These are phyloP conservation scores for Leptura quadrifasciata DNA, from an alignment of 2,888 invertebrate species.

Conservation along the genomic window DNA sequence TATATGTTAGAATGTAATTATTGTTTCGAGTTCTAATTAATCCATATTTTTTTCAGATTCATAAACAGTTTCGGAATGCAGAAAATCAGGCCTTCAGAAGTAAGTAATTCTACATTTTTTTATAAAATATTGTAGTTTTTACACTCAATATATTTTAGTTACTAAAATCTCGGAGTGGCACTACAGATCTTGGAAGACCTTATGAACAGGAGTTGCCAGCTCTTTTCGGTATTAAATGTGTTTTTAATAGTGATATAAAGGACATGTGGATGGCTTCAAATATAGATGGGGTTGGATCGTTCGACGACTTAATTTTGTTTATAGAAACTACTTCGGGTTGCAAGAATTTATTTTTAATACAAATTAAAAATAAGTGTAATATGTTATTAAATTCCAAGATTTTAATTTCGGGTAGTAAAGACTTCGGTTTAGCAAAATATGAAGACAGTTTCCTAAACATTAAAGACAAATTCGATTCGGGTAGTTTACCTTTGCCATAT, in stretches of 20 bases:
- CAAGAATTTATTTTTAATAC: not conserved
- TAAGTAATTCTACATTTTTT: too few relatives aligned
- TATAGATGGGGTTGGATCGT: not conserved
- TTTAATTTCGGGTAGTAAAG: not conserved
- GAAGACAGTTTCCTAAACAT: not conserved
- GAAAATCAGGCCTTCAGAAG: too few relatives aligned
- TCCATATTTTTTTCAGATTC: too few relatives aligned
- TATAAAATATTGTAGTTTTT: too few relatives aligned
- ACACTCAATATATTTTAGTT: not conserved
- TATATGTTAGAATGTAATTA: too few relatives aligned
- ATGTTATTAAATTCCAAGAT: not conserved
- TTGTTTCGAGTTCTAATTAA: too few relatives aligned
- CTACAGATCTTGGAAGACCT: not conserved
- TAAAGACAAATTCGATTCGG: not conserved
- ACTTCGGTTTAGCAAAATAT: not conserved
- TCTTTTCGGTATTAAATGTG: not conserved
- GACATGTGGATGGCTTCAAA: slow-evolving; percentile 9
- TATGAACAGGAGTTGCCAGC: slow-evolving; percentile 5
- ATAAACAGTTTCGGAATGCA: too few relatives aligned
- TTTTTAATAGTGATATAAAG: not conserved
- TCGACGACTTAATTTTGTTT: slow-evolving; percentile 6
- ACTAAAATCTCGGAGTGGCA: not conserved
- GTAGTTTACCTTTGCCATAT: not conserved
- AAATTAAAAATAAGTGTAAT: slow-evolving; percentile 2
- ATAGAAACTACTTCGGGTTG: not conserved